Percentiles rank a stretch among this genome's conserved stretches.
Conservation (phyloP, 2,113 vertebrate species). For the Paradoxurus hermaphroditus region DNA sequence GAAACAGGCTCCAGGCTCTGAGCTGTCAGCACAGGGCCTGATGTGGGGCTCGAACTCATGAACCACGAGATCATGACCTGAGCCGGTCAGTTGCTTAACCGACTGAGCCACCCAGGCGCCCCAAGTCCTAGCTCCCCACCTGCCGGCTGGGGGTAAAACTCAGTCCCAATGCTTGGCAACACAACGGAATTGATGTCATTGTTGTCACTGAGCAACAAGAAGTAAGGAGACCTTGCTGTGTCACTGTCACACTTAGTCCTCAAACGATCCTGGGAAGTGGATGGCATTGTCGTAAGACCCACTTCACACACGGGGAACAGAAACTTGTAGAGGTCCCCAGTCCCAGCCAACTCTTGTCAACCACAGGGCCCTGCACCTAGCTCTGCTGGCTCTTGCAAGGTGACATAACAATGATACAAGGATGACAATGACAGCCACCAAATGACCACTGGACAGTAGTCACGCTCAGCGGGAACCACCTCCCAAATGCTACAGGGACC, state of each 20-base stretch:
- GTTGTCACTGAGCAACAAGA: not conserved
- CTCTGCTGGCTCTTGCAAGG: not conserved
- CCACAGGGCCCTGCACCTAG: rapidly evolving
- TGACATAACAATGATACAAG: not conserved
- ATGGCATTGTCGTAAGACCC: not conserved
- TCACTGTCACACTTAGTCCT: not conserved
- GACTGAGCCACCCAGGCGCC: too few relatives aligned
- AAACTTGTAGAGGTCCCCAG: not conserved
- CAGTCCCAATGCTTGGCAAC: not conserved
- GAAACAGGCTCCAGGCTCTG: too few relatives aligned
- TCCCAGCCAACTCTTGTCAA: not conserved
- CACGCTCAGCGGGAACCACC: not conserved
- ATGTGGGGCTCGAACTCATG: too few relatives aligned
- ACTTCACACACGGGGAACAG: not conserved
- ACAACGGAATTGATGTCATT: not conserved
- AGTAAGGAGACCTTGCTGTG: not conserved
- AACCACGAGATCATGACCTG: too few relatives aligned
- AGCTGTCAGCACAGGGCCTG: too few relatives aligned
- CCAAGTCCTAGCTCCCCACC: not conserved
- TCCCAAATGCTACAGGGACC: rapidly evolving
- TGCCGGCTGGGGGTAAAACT: not conserved
- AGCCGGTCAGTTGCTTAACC: too few relatives aligned
- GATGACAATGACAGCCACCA: not conserved
- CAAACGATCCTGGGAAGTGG: not conserved
- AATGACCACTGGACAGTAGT: not conserved